Evolutionary conservation across 2,888 invertebrate genomes (phyloP).

Genomic region (Pheosia tremula): DNA sequence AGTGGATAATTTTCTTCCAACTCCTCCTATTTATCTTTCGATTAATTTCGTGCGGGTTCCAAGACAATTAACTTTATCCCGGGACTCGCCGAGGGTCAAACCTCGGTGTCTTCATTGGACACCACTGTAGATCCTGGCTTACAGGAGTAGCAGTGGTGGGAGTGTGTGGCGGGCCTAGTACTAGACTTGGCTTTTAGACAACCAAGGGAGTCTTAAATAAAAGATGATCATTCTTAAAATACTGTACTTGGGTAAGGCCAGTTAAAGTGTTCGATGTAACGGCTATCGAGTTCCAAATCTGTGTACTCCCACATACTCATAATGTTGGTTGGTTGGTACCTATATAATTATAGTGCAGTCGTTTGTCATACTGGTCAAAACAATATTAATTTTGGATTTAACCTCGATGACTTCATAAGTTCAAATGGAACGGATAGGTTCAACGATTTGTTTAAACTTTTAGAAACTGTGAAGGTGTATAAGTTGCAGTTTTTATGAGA

Average conservation of each 20-base stretch:
- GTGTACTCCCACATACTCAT: constrained; percentile 24
- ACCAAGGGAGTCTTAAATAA: background rate
- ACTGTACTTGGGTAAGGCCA: constrained; percentile 3
- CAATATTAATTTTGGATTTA: constrained; percentile 2
- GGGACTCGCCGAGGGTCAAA: too few species aligned
- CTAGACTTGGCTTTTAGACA: too few species aligned
- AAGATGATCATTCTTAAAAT: background rate
- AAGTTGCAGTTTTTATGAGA: background rate
- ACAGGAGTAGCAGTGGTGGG: too few species aligned
- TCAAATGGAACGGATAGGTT: background rate
- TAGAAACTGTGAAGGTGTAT: background rate
- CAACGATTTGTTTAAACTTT: background rate
- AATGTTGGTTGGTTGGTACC: background rate
- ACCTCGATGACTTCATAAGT: constrained; percentile 3
- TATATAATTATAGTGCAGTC: constrained; percentile 22
- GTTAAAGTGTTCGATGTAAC: constrained; percentile 24
- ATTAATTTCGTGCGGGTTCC: too few species aligned
- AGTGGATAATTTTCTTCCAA: too few species aligned
- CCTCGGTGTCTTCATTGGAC: too few species aligned
- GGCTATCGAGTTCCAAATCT: constrained; percentile 38
- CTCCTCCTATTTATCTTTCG: too few species aligned
- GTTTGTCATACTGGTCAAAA: constrained; percentile 17
- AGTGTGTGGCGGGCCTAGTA: too few species aligned
- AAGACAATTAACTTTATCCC: too few species aligned
- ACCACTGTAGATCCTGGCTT: too few species aligned